Evolutionary conservation across 2,797 vertebrate genomes (phyloP), one percentile per base, ranked within the genome.

Genomic region (Percopsis omiscomaycus): DNA sequence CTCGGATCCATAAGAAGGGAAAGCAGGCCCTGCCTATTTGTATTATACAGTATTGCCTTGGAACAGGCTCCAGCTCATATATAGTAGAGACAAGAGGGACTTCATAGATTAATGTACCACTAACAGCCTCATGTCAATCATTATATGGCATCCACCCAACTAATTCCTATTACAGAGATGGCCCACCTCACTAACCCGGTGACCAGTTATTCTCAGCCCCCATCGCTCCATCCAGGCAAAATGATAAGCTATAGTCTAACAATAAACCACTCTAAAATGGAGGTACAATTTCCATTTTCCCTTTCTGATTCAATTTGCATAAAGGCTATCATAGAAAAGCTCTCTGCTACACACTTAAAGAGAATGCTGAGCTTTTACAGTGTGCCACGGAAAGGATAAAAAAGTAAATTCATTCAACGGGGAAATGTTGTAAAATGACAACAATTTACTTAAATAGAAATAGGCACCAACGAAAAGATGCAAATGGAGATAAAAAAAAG

Each of bases 221-320:
- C 16, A 4, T 30, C 13, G 69, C 68, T 68, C 66, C 66, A 64
- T 63, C 68, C 61, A 75, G 63, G 63, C 74, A 72, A 78, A 84
- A 86, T 85, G 82, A 66, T 69, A 48, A 70, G 73, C 77, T 68
- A 67, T 64, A 67, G 74, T 73, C 64, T 70, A 72, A 82, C 82
- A 85, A 77, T 78, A 77, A 87, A 77, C 73, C 77, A 80, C 85
- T 89, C 74, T 68, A 86, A 87, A 77, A 73, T 61, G 61, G 71
- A 71, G 84, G 84, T 79, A 62, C 71, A 71, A 84, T 89, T 88
- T 86, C 47, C 73, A 64, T 46, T 61, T 85, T 91, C 88, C 84
- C 77, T 76, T 75, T 72, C 61, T 71, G 56, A 77, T 76, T 64
- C 64, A 82, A 89, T 91, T 88, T 82, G 70, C 59, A 73, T 84